A percentile compares a stretch with the other conserved stretches of the same genome.
Conservation (phyloP, 64 coral and sea anemone genomes). For the Cladopsammia gracilis region DNA sequence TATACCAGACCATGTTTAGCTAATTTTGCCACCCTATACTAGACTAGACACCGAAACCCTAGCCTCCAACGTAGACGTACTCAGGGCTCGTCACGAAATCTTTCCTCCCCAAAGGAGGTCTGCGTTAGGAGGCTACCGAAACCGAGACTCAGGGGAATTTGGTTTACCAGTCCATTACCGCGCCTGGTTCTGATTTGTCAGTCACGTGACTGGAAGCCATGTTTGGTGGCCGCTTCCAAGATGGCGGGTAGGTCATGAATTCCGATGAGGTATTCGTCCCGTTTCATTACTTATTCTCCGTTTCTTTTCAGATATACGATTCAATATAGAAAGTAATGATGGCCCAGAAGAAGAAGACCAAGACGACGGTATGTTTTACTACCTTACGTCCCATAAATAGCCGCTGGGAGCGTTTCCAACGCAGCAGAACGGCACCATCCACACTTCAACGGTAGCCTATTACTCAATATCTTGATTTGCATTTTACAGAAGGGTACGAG, state of each 20-base stretch:
- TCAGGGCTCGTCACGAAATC: too few species aligned
- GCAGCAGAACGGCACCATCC: background rate
- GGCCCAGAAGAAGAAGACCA: conserved; percentile 95
- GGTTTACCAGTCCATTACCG: background rate
- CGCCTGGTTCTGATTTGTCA: conserved; percentile 12
- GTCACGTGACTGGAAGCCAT: conserved; percentile 90
- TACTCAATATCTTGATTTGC: conserved; percentile 67
- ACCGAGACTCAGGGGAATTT: too few species aligned
- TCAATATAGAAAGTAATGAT: conserved; percentile 89
- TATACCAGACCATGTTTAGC: too few species aligned
- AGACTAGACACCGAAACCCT: too few species aligned
- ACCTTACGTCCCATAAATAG: background rate
- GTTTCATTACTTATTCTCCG: conserved; percentile 55
- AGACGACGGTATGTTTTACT: conserved; percentile 85
- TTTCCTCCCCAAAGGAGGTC: too few species aligned
- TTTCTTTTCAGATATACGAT: conserved; percentile 92
- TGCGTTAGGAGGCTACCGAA: too few species aligned
- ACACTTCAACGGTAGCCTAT: conserved; percentile 6
- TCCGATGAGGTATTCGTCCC: conserved; percentile 59
- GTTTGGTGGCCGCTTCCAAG: conserved; percentile 93
- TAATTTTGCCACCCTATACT: too few species aligned
- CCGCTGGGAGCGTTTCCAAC: background rate
- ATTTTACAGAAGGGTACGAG: conserved; percentile 85
- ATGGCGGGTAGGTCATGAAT: conserved; percentile 99
- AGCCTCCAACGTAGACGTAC: too few species aligned